Evolutionary conservation across 2,888 invertebrate species (phyloP), one percentile per base, ranked within the genome.

Genomic region (Mechanitis mazaeus): DNA sequence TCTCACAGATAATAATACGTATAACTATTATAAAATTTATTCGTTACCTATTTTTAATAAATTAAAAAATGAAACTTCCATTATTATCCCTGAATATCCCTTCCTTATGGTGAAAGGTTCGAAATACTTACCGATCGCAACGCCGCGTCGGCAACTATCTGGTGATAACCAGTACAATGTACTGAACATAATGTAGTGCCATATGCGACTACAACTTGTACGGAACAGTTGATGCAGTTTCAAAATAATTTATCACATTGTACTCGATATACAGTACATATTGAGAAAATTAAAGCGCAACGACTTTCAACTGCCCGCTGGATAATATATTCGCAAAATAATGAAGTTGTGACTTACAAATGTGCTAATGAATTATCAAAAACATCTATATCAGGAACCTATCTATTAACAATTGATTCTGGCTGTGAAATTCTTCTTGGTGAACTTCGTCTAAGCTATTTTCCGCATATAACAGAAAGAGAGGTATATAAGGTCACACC

Each of bases 271-370:
- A 33, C 33, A n/a, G 57, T 61, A n/a, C 45, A 28, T 28, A 58
- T 61, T 12, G 60, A 56, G 33, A 45, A 61, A 28, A 33, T 61
- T n/a, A 54, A 56, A 50, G 71, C 38, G 0, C 58, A 54, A 33
- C 50, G 35, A 33, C 54, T 54, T 54, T 42, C 58, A 12, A 38
- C 54, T 3, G 38, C 46, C 12, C 46, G 33, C 33, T 56, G 56
- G 56, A 56, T 56, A 56, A 56, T 56, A 56, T 56, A 47, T n/a
- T 56, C 58, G n/a, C 33, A 12, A 42, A 38, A 42, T 42, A 38
- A 58, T 3, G 53, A 12, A 28, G 31, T 58, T 12, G 53, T 53
- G 35, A 38, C 58, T 3, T n/a, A 58, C 20, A 58, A 58, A 54
- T 54, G 54, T 35, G 54, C 45, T 4, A 54, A 45, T 6, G 59